These are phyloP conservation scores for Triplophysa siluroides DNA, from an alignment of 2,113 vertebrate genomes.

Conservation along the genomic window DNA sequence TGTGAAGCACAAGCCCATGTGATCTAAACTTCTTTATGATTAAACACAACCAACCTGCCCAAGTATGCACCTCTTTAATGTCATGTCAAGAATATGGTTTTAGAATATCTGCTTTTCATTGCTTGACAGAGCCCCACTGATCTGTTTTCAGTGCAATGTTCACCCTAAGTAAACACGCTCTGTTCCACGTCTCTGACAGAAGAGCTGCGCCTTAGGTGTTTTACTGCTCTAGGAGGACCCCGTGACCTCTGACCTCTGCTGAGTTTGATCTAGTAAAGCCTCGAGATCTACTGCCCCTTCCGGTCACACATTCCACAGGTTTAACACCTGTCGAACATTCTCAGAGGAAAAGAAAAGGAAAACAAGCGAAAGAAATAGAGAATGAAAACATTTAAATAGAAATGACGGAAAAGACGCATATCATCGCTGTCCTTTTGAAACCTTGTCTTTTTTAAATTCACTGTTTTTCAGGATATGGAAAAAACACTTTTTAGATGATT, in stretches of 20 bases:
- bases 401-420: not conserved
- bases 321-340: constrained; percentile 34
- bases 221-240: constrained; percentile 37
- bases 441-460: too few relatives aligned
- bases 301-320: constrained; percentile 47
- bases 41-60: constrained; percentile 12
- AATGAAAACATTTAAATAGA: not conserved
- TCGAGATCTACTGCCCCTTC: constrained; percentile 30
- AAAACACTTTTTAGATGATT: too few relatives aligned
- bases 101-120: constrained; percentile 1
- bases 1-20: not conserved
- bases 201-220: constrained; percentile 44
- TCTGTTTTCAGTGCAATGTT: constrained; percentile 15
- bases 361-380: not conserved
- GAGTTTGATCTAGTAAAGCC: constrained; percentile 39
- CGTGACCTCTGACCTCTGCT: constrained; percentile 50
- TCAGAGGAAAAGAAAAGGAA: constrained; percentile 20
- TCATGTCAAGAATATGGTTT: not conserved
- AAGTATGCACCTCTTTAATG: not conserved
- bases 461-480: too few relatives aligned
- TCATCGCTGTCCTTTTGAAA: too few relatives aligned
- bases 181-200: constrained; percentile 9
- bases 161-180: constrained; percentile 29
- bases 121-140: not conserved
- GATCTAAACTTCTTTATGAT: not conserved